phyloP scores from a whole-genome alignment of 2,113 vertebrate species.

The Megalops atlanticus region DNA sequence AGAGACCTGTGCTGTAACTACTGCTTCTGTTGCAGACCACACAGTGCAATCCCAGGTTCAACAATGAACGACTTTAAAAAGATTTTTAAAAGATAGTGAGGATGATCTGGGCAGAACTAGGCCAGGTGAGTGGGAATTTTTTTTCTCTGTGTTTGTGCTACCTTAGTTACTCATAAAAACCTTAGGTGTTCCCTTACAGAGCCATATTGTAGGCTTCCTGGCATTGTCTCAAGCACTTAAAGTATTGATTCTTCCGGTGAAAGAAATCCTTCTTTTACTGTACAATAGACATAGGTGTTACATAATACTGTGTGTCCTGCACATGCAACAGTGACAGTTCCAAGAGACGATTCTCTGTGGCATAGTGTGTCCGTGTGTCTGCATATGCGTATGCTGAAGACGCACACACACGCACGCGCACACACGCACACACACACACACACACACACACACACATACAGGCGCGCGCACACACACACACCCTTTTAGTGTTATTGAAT shows the following conservation, averaged over 20 bases:
- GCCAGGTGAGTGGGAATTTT: neutral
- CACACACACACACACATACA: neutral
- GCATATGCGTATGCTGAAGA: neutral
- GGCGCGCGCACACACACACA: too few species aligned
- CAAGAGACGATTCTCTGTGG: neutral
- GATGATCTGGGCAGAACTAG: neutral
- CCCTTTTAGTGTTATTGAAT: slow-evolving; percentile 18
- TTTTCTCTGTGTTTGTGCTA: neutral
- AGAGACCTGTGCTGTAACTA: too few species aligned
- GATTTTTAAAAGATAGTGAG: too few species aligned
- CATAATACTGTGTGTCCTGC: slow-evolving; percentile 3
- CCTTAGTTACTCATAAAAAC: neutral
- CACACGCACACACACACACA: neutral
- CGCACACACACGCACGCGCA: neutral
- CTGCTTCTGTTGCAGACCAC: too few species aligned
- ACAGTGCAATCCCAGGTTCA: too few species aligned
- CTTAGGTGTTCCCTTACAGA: neutral
- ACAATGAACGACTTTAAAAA: too few species aligned
- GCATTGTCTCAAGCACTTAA: slow-evolving; percentile 11
- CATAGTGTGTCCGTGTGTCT: neutral
- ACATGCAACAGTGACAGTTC: neutral
- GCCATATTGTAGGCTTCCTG: neutral
- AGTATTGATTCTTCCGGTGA: slow-evolving; percentile 4
- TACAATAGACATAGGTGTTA: neutral
- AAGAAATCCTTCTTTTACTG: slow-evolving; percentile 4